Evolutionary conservation across 2,888 invertebrate genomes (phyloP), one percentile per base, ranked within the genome.

Genomic region (Ectobius pallidus): DNA sequence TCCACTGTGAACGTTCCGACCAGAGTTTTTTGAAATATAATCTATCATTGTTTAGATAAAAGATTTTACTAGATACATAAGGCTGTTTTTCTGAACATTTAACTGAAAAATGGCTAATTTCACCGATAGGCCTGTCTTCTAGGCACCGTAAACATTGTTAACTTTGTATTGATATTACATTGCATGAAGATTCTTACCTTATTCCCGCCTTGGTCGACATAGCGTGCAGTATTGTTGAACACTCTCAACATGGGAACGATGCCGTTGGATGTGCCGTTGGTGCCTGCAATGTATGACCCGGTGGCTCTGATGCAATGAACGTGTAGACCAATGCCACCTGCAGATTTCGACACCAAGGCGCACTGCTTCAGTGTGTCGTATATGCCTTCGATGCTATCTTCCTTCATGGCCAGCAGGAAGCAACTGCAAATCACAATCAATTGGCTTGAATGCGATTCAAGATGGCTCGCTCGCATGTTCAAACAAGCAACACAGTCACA

Each of bases 121-220:
- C n/a, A n/a, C n/a, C n/a, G n/a, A n/a, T n/a, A n/a, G n/a, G n/a
- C n/a, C n/a, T n/a, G n/a, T n/a, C n/a, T n/a, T n/a, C n/a, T n/a
- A n/a, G n/a, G n/a, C n/a, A n/a, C n/a, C n/a, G n/a, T n/a, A n/a
- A n/a, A n/a, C n/a, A n/a, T n/a, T n/a, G n/a, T n/a, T n/a, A n/a
- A n/a, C n/a, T n/a, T n/a, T n/a, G n/a, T n/a, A n/a, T n/a, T n/a
- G n/a, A n/a, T n/a, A n/a, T n/a, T n/a, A n/a, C n/a, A n/a, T n/a
- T n/a, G n/a, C n/a, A n/a, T n/a, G n/a, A n/a, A n/a, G n/a, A n/a
- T n/a, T 34, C 34, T 6, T 76, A 84, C 84, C 80, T 98, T 98
- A 81, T 97, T 97, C 63, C 98, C 98, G 25, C 98, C 97, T 85
- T 99, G 99, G 82, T 98, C 97, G 0, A 99, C 97, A 84, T 98